A percentile compares a stretch with the other conserved stretches of the same genome.
Evolutionary conservation across 1,140 invertebrate species (phyloP).

Genomic region (Platyscapa corneri): DNA sequence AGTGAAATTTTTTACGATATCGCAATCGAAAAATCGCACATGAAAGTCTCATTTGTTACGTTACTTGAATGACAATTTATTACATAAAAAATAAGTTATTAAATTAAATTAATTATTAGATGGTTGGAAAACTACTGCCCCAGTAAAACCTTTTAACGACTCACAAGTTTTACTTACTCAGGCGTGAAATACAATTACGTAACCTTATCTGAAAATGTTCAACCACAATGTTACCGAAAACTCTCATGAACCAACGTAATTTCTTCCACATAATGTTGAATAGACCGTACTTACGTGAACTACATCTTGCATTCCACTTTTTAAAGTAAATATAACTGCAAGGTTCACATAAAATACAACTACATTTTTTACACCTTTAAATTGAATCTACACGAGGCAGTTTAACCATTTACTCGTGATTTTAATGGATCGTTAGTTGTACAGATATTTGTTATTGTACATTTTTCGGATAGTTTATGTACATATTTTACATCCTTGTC

Average conservation of each 20-base stretch:
- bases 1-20: not conserved
- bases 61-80: not conserved
- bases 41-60: not conserved
- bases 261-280: not conserved
- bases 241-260: not conserved
- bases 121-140: not conserved
- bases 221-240: conserved; percentile 2
- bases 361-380: not conserved
- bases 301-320: not conserved
- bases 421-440: too few relatives aligned
- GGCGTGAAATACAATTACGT: not conserved
- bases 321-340: not conserved
- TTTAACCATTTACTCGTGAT: too few relatives aligned
- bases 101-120: not conserved
- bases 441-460: too few relatives aligned
- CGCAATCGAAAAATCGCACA: not conserved
- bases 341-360: not conserved
- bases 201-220: conserved; percentile 6
- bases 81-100: not conserved
- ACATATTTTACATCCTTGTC: too few relatives aligned
- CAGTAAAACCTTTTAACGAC: not conserved
- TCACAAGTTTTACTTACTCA: not conserved
- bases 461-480: too few relatives aligned
- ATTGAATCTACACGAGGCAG: too few relatives aligned
- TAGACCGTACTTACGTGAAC: not conserved